phyloP scores from a whole-genome alignment of 2,113 vertebrate genomes.

The Reinhardtius hippoglossoides region DNA sequence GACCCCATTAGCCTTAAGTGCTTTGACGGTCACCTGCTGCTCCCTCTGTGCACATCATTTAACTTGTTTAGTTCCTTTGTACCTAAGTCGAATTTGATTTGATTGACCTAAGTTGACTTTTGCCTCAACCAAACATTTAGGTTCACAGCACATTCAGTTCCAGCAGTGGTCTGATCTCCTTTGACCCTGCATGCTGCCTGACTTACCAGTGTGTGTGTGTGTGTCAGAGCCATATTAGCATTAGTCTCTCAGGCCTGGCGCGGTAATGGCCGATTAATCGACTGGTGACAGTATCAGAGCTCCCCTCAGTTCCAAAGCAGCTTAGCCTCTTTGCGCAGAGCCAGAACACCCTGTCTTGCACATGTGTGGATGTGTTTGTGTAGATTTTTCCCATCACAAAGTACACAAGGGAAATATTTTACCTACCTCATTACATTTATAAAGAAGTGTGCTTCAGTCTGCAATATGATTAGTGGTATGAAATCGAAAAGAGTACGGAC shows the following conservation, averaged over 20 bases:
- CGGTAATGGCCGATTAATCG: slow-evolving; percentile 73
- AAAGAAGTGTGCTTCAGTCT: neutral
- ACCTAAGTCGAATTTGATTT: slow-evolving; percentile 48
- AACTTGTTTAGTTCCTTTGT: slow-evolving; percentile 13
- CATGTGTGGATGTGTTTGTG: slow-evolving; percentile 50
- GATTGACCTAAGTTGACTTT: slow-evolving; percentile 55
- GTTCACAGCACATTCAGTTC: slow-evolving; percentile 39
- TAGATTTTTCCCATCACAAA: slow-evolving; percentile 8
- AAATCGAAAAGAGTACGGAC: neutral
- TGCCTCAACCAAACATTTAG: slow-evolving; percentile 28
- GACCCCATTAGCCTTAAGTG: slow-evolving; percentile 2
- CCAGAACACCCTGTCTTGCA: slow-evolving; percentile 55
- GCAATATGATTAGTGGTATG: neutral
- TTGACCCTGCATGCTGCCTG: slow-evolving; percentile 46
- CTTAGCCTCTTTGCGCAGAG: slow-evolving; percentile 63
- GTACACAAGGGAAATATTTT: slow-evolving; percentile 9
- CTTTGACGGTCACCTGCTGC: slow-evolving; percentile 31
- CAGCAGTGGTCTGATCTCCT: slow-evolving; percentile 57
- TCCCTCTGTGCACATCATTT: slow-evolving; percentile 42
- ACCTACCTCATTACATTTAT: neutral
- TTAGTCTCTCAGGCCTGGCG: slow-evolving; percentile 52
- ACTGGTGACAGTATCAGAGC: slow-evolving; percentile 72
- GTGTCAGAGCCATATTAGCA: slow-evolving; percentile 60
- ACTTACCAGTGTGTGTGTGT: slow-evolving; percentile 26
- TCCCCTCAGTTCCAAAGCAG: slow-evolving; percentile 68